Evolutionary conservation across 2,888 invertebrate species (phyloP), one percentile per base, ranked within the genome.

Genomic region (Bombylius discolor): DNA sequence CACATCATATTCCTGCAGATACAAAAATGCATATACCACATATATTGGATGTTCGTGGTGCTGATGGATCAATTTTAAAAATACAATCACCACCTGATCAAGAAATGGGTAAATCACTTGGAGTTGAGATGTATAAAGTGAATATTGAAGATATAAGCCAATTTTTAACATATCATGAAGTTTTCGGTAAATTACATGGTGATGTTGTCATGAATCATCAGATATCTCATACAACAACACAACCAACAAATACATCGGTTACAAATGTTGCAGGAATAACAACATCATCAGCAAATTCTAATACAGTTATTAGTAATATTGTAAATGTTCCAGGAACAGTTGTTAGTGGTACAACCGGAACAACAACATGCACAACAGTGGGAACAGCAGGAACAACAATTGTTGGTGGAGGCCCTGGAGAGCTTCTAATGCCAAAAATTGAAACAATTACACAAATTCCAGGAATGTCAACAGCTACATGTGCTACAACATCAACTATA

Each of bases 61-160:
- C 79, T 0, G 86, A 87, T 68, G 86, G 86, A 7, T 83, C 83
- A 14, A 83, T 87, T 5, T 83, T 87, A 31, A 87, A 87, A 73
- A 84, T 86, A 8, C 58, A 56, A 36, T 50, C 60, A 34, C 54
- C 62, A 14, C 78, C 77, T 60, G 80, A 81, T 57, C 80, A 81
- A 65, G 81, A 81, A 64, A 69, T 81, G 58, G 59, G 59, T 51
- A 58, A 53, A 58, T 59, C 80, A 5, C 73, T 82, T 56, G 79
- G 79, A 56, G 77, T 79, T 48, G 77, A 82, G 86, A 89, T 77
- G 83, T 89, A 62, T 85, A 89, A 70, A 86, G 85, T 68, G 58
- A 85, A 88, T 69, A 88, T 89, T 8, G 90, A 90, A 69, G 90
- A 90, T 67, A 80, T 90, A 55, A 89, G 89, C 62, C 89, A 89